phyloP scores from a whole-genome alignment of 2,797 vertebrate species.

The Xerus rutilus region DNA sequence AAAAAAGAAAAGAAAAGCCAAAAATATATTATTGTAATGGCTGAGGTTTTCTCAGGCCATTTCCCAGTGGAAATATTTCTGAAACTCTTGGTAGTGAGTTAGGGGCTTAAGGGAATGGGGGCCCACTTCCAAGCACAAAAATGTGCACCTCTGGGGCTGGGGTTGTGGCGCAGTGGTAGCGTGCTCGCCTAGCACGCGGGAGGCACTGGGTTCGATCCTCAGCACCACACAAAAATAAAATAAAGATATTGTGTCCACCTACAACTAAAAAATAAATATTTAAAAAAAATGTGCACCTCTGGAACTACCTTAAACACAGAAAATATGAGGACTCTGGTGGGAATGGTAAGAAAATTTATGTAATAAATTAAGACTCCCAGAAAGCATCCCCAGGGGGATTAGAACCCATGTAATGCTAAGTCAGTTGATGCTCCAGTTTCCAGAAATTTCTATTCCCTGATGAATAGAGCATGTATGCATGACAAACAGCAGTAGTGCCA shows the following conservation, averaged over 20 bases:
- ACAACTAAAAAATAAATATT: too few species aligned
- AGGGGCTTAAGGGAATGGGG: fast-evolving
- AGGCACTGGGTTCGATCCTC: too few species aligned
- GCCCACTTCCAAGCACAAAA: background rate
- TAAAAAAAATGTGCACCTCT: too few species aligned
- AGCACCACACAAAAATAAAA: too few species aligned
- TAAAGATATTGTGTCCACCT: too few species aligned
- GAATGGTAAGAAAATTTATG: background rate
- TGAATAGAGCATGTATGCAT: background rate
- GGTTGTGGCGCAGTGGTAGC: too few species aligned
- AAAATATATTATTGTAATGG: background rate
- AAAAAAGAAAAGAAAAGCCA: too few species aligned
- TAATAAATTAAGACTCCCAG: background rate
- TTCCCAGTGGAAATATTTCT: constrained; percentile 8
- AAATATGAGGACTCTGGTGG: background rate
- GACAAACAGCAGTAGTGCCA: background rate
- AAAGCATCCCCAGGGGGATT: background rate
- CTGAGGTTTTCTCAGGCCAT: background rate
- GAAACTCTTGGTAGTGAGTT: background rate
- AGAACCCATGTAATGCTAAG: background rate
- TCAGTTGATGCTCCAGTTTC: background rate
- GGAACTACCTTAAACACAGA: background rate
- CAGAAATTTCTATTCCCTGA: background rate
- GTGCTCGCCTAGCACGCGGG: too few species aligned
- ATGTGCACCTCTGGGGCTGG: background rate